Conservation (phyloP, 1,140 invertebrate genomes). For the Penaeus japonicus region DNA sequence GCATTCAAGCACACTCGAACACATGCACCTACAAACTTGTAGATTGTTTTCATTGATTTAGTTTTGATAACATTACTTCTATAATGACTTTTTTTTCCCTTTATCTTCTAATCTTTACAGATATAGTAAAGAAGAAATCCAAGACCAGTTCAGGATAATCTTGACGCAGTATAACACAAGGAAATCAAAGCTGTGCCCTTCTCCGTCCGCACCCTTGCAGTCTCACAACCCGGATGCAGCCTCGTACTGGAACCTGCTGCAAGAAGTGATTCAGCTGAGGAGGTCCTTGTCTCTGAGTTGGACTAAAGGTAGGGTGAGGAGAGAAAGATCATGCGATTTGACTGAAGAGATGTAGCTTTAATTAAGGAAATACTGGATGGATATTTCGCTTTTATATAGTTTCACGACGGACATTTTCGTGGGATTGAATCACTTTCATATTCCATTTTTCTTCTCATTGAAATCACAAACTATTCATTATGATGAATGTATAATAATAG, state of each 20-base stretch:
- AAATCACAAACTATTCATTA: no score
- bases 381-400: no score
- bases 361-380: no score
- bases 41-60: no score
- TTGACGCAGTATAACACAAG: slow-evolving; percentile 29
- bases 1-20: no score
- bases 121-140: slow-evolving; percentile 21
- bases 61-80: no score
- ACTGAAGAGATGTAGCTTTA: neutral
- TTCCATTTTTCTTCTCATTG: no score
- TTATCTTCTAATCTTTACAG: neutral
- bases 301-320: slow-evolving; percentile 10
- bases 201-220: neutral
- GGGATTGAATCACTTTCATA: no score
- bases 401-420: no score
- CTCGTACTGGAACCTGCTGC: slow-evolving; percentile 6
- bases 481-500: no score
- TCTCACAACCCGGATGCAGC: neutral
- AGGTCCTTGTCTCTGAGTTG: slow-evolving; percentile 34
- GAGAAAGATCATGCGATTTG: neutral
- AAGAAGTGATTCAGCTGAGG: slow-evolving; percentile 3
- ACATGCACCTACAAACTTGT: no score
- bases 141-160: slow-evolving; percentile 24
- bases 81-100: neutral
- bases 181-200: slow-evolving; percentile 15